These are phyloP conservation scores for Leistus spinibarbis DNA, from an alignment of 2,888 invertebrate species.

Conservation along the genomic window DNA sequence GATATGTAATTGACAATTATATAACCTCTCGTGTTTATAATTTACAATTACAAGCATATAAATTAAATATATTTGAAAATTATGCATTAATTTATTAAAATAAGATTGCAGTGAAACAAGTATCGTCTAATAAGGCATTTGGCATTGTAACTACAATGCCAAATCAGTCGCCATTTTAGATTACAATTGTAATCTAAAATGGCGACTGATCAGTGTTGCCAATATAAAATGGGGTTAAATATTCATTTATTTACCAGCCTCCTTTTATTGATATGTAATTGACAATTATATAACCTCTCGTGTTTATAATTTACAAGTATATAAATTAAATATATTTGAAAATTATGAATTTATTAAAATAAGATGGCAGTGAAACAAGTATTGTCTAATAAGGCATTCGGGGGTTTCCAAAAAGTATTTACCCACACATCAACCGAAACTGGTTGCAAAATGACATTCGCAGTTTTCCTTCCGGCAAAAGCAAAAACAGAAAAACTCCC, in stretches of 20 bases:
- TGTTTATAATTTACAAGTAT: not conserved
- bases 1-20: not conserved
- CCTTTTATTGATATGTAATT: not conserved
- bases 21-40: not conserved
- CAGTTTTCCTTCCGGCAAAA: slow-evolving; percentile 87
- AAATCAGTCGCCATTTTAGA: too few species aligned
- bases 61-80: too few species aligned
- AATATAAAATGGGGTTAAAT: too few species aligned
- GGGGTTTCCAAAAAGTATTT: slow-evolving; percentile 85
- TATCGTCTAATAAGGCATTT: slow-evolving; percentile 75
- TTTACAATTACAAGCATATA: not conserved
- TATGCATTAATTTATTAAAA: too few species aligned
- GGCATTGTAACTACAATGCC: too few species aligned
- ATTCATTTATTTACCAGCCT: not conserved
- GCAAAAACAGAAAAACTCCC: slow-evolving; percentile 70
- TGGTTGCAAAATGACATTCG: slow-evolving; percentile 92
- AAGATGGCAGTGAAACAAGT: slow-evolving; percentile 60
- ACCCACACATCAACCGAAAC: slow-evolving; percentile 78
- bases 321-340: too few species aligned
- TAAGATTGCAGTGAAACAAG: slow-evolving; percentile 57
- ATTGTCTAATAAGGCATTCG: slow-evolving; percentile 76
- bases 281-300: slow-evolving; percentile 1
- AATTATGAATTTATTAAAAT: too few species aligned
- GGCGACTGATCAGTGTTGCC: too few species aligned
- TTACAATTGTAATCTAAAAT: too few species aligned